Evolutionary conservation across 1,140 invertebrate genomes (phyloP).

Genomic region (Chelonus insularis): DNA sequence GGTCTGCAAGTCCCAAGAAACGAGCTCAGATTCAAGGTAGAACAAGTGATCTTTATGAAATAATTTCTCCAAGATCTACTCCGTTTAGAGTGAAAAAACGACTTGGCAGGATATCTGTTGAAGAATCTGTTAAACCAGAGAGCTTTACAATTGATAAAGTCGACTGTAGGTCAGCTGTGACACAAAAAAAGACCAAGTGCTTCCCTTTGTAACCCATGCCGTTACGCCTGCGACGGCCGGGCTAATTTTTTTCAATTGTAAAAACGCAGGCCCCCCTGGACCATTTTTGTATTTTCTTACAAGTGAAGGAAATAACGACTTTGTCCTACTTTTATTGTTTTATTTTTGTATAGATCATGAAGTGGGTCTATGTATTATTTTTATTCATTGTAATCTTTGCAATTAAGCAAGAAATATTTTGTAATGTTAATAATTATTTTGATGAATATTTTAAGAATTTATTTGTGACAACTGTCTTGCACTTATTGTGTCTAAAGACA

Average conservation of each 20-base stretch:
- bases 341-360: not conserved
- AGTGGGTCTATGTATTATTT: no score
- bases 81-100: conserved; percentile 55
- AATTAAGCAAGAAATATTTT: no score
- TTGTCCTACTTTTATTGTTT: conserved; percentile 6
- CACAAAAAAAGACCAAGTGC: conserved; percentile 55
- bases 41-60: conserved; percentile 52
- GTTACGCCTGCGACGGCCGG: conserved; percentile 37
- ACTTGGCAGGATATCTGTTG: conserved; percentile 52
- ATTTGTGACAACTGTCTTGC: no score
- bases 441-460: no score
- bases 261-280: conserved; percentile 33
- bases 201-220: conserved; percentile 54
- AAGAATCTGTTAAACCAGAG: conserved; percentile 53
- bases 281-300: conserved; percentile 42
- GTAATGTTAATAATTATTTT: no score
- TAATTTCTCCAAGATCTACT: conserved; percentile 52
- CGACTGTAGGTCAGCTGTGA: conserved; percentile 49
- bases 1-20: conserved; percentile 34
- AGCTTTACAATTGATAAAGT: conserved; percentile 53
- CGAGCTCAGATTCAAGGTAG: conserved; percentile 38
- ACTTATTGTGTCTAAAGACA: no score
- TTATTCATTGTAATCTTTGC: not conserved
- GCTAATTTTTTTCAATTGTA: conserved; percentile 17
- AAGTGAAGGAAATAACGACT: conserved; percentile 22